A percentile compares a stretch with the other conserved stretches of the same genome.
Conservation (phyloP, 2,888 invertebrate genomes). For the Drosophila tripunctata region DNA sequence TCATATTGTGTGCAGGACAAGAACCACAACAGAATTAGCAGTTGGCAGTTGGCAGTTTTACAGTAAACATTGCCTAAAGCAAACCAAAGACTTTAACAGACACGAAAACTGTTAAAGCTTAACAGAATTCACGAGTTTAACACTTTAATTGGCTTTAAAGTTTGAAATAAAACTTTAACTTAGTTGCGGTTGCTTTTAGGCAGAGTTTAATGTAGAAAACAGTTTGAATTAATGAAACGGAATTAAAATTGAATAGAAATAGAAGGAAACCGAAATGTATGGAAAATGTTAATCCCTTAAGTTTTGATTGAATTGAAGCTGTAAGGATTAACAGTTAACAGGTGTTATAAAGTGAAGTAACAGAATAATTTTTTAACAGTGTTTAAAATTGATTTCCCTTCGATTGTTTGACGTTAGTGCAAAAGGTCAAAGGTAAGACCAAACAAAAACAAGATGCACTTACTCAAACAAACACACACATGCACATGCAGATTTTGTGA, state of each 20-base stretch:
- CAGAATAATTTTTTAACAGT: no score
- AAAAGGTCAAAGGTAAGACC: slow-evolving; percentile 4
- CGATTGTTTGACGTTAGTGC: background rate
- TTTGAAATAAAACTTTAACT: background rate
- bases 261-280: no score
- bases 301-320: background rate
- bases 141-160: background rate
- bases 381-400: background rate
- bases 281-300: no score
- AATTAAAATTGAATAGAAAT: background rate
- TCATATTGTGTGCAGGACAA: slow-evolving; percentile 14
- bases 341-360: no score
- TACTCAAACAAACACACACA: background rate
- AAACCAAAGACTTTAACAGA: background rate
- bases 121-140: no score
- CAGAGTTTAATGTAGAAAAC: background rate
- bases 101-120: no score
- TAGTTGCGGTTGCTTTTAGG: background rate
- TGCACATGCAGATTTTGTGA: slow-evolving; percentile 2
- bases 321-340: background rate
- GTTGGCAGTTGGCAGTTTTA: no score
- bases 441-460: no score
- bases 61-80: slow-evolving; percentile 8
- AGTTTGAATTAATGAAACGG: background rate
- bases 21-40: slow-evolving; percentile 39